These are phyloP conservation scores for Drosophila anomalata DNA, from an alignment of 2,888 invertebrate species.

Conservation along the genomic window DNA sequence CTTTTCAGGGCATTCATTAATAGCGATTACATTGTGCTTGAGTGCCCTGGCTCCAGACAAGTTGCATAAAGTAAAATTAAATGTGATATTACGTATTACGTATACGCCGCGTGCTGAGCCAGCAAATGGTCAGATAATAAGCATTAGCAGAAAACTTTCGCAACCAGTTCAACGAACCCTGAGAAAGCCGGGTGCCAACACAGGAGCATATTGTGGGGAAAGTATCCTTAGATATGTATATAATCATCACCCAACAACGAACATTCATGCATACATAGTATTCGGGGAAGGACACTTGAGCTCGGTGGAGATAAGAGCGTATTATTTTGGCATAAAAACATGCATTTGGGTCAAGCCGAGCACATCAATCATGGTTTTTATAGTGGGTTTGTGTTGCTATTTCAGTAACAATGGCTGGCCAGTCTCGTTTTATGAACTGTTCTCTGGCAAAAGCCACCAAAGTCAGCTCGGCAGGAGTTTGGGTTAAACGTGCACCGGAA, in stretches of 20 bases:
- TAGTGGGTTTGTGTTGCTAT: conserved; percentile 43
- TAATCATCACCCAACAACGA: conserved; percentile 4
- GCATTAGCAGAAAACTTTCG: conserved; percentile 50
- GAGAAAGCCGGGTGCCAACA: conserved; percentile 5
- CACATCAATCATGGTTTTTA: conserved; percentile 74
- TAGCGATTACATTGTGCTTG: conserved; percentile 64
- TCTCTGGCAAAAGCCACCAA: conserved; percentile 49
- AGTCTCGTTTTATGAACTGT: conserved; percentile 68
- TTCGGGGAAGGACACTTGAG: conserved; percentile 34
- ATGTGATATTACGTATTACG: conserved; percentile 71
- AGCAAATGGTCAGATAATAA: conserved; percentile 67
- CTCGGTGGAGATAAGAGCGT: conserved; percentile 37
- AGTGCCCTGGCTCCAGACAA: conserved; percentile 35
- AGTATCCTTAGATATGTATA: not conserved
- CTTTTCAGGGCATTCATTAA: conserved; percentile 62
- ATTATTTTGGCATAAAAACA: conserved; percentile 74
- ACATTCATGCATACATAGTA: conserved; percentile 11
- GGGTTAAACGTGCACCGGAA: conserved; percentile 1
- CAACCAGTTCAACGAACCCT: conserved; percentile 61
- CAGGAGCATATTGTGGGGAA: conserved; percentile 45
- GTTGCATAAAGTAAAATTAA: conserved; percentile 64
- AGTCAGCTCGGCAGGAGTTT: conserved; percentile 24
- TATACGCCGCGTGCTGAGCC: conserved; percentile 62
- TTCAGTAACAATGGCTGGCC: conserved; percentile 50
- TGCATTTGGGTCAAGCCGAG: conserved; percentile 77